A percentile compares a stretch with the other conserved stretches of the same genome.
phyloP scores from a whole-genome alignment of 2,888 invertebrate genomes.

The Apodemia hepburni region DNA sequence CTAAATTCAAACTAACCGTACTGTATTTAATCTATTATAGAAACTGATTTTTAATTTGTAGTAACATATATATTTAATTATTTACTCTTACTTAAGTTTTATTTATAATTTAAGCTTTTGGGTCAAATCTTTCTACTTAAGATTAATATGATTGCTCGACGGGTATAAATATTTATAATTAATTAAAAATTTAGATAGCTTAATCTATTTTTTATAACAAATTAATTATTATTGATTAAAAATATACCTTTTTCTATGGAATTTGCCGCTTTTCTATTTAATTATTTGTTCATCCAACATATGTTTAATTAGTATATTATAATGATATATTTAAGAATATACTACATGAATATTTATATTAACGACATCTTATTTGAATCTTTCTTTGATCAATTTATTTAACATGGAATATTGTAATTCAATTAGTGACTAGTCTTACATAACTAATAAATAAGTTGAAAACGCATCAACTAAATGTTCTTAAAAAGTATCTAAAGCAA shows the following conservation, averaged over 20 bases:
- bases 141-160: too few species aligned
- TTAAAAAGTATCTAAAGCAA: constrained; percentile 9
- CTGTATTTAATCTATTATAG: too few species aligned
- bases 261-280: background rate
- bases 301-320: background rate
- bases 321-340: background rate
- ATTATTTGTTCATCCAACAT: background rate
- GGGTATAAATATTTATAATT: constrained; percentile 6
- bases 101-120: too few species aligned
- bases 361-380: background rate
- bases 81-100: too few species aligned
- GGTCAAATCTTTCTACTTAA: too few species aligned
- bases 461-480: background rate
- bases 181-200: background rate
- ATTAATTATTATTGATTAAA: background rate
- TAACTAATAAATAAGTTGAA: constrained; percentile 5
- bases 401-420: background rate
- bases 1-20: too few species aligned
- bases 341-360: background rate
- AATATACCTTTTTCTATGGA: background rate
- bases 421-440: background rate
- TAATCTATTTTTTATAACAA: constrained; percentile 4
- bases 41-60: too few species aligned
- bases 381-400: constrained; percentile 4
- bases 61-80: too few species aligned